These are phyloP conservation scores for Acromyrmex heyeri DNA, from an alignment of 1,140 invertebrate species.

Conservation along the genomic window DNA sequence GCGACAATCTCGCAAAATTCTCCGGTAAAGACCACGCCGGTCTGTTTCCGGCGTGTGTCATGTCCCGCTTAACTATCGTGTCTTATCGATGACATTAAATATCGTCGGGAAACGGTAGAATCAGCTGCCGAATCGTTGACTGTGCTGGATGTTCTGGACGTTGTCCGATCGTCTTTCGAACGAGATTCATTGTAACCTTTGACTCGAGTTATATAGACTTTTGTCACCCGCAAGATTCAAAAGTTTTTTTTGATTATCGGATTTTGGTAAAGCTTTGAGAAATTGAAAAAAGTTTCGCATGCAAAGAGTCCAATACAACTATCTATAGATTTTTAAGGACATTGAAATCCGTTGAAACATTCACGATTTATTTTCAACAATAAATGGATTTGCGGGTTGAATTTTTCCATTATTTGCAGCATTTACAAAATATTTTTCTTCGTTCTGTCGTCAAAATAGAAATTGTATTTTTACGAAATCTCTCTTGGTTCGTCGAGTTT, in stretches of 20 bases:
- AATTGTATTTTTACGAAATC: slow-evolving; percentile 3
- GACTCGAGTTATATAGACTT: neutral
- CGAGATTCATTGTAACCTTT: slow-evolving; percentile 27
- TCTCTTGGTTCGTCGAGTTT: neutral
- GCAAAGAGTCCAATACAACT: neutral
- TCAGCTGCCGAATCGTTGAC: neutral
- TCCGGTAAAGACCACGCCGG: slow-evolving; percentile 38
- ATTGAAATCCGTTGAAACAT: slow-evolving; percentile 1
- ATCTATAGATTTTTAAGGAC: slow-evolving; percentile 3
- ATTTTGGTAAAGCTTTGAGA: neutral
- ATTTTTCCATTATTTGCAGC: slow-evolving; percentile 1
- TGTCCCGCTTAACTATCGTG: slow-evolving; percentile 8
- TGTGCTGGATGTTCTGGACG: slow-evolving; percentile 31
- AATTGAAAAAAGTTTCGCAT: slow-evolving; percentile 2
- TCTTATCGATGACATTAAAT: slow-evolving; percentile 62
- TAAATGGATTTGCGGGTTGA: neutral
- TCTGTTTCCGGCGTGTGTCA: slow-evolving; percentile 54
- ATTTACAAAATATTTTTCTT: neutral
- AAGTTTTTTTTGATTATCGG: slow-evolving; percentile 51
- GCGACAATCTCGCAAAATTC: slow-evolving; percentile 70
- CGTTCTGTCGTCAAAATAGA: neutral
- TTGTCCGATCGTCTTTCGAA: neutral
- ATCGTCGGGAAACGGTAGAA: neutral
- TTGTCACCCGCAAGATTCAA: neutral
- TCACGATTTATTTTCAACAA: neutral